A percentile compares a stretch with the other conserved stretches of the same genome.
phyloP scores from a whole-genome alignment of 2,113 vertebrate species.

The Podilymbus podiceps region DNA sequence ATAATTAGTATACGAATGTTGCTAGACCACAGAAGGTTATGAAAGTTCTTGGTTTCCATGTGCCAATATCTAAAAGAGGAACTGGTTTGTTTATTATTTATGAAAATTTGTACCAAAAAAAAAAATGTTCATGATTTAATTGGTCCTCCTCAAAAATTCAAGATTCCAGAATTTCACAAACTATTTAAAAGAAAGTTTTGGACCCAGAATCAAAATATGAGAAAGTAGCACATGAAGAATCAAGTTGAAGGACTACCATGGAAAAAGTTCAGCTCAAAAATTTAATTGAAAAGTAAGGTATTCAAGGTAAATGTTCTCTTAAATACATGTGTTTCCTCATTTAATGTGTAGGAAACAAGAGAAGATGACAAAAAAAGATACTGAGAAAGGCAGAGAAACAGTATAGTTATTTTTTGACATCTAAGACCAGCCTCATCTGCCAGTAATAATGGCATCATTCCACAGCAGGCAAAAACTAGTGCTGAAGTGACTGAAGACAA shows the following conservation, averaged over 20 bases:
- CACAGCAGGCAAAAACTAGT: background rate
- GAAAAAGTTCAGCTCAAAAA: background rate
- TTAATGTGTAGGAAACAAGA: background rate
- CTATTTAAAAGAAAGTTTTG: background rate
- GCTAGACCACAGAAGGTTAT: conserved; percentile 38
- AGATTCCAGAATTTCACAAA: background rate
- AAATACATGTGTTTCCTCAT: background rate
- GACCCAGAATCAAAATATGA: background rate
- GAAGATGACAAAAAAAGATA: background rate
- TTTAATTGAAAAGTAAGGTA: background rate
- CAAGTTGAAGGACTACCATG: background rate
- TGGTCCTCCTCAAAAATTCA: conserved; percentile 7
- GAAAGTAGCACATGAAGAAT: background rate
- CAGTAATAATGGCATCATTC: background rate
- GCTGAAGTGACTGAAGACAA: background rate
- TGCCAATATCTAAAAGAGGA: conserved; percentile 60
- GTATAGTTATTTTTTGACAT: conserved; percentile 6
- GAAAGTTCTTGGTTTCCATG: conserved; percentile 53
- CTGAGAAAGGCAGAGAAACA: background rate
- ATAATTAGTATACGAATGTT: background rate
- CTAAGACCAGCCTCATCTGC: background rate
- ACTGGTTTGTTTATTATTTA: conserved; percentile 36
- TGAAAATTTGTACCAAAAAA: background rate
- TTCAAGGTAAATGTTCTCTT: background rate
- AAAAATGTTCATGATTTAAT: background rate